Evolutionary conservation across 2,888 invertebrate species (phyloP), one percentile per base, ranked within the genome.

Genomic region (Drosophila acutilabella): DNA sequence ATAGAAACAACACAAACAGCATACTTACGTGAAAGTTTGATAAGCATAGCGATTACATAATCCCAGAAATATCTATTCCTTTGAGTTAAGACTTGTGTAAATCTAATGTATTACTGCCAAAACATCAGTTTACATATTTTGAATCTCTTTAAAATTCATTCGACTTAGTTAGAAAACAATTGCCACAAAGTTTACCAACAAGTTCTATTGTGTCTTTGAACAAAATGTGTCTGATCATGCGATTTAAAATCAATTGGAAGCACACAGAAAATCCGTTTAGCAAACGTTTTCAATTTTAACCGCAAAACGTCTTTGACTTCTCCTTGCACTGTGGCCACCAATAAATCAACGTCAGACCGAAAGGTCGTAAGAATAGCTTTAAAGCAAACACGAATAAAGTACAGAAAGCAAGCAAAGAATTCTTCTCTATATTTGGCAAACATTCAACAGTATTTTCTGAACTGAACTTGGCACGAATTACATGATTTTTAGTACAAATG

Each of bases 241-340:
- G 50, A 30, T 64, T 57, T 42, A 57, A 44, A 20, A 59, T 60
- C 48, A 38, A 45, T 70, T 26, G 47, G 26, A 18, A 50, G 45
- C 53, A 48, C 57, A 62, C 57, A 40, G 14, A 47, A 50, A 78
- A 48, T 44, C 36, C 41, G 57, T 52, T 60, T 41, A 7, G 47
- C 3, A 51, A 67, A 50, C 14, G 16, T 56, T 38, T 61, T 54
- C 42, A 18, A 16, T 13, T 38, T 38, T 8, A 13, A 8, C 23
- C 42, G 23, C 20, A 42, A 57, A 62, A 42, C 57, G 42, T 4
- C 30, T 13, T 40, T 48, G 48, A 13, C 33, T 48, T 13, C 16
- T 4, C 7, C 1, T 30, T 11, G 20, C 16, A 6, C 14, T 36
- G 36, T 18, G 50, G n/a, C 1, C 18, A n/a, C 18, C 36, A 18